Evolutionary conservation across 2,797 vertebrate genomes (phyloP), one percentile per base, ranked within the genome.

Genomic region (Leptatherina wallacei): DNA sequence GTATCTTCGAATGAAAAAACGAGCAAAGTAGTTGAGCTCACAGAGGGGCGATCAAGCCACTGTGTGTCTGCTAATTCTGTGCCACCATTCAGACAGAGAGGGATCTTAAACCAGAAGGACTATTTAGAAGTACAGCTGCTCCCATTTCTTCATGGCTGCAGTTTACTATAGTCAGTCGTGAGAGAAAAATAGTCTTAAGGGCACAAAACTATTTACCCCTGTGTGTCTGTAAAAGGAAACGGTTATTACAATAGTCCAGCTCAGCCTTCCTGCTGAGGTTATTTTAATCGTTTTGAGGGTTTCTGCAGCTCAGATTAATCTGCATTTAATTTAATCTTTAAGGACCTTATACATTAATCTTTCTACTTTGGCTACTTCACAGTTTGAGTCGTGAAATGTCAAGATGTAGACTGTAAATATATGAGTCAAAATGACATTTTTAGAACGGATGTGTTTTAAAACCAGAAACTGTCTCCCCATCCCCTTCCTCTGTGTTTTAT

Each of bases 401-500:
- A 10, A 33, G 7, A 2, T 29, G 9, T 11, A 65, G 30, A 68
- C 55, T 22, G 35, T 20, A 16, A 68, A 51, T 59, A 16, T 24
- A 49, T 10, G 32, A 22, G 57, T 57, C 33, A 51, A 67, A 59
- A 47, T 56, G 14, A 1, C 0, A 9, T 20, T 36, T 27, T 61
- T 61, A 33, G 18, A 12, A 33, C 22, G n/a, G 40, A 16, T 18
- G 6, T 33, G 18, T 22, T 61, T 24, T 71, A 42, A 30, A 55
- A 73, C 52, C 14, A 0, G 2, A 2, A 29, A 24, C 38, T 55
- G 12, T 61, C 30, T 77, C 24, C 82, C 33, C 4, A 0, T 29
- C 2, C 24, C 57, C 1, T 16, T 8, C 27, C 32, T 67, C 40
- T 55, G 32, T 80, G 24, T 85, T 29, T 73, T 78, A 72, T 71